Conservation (phyloP, 2,797 vertebrate species). For the Sebastes wilsoni region DNA sequence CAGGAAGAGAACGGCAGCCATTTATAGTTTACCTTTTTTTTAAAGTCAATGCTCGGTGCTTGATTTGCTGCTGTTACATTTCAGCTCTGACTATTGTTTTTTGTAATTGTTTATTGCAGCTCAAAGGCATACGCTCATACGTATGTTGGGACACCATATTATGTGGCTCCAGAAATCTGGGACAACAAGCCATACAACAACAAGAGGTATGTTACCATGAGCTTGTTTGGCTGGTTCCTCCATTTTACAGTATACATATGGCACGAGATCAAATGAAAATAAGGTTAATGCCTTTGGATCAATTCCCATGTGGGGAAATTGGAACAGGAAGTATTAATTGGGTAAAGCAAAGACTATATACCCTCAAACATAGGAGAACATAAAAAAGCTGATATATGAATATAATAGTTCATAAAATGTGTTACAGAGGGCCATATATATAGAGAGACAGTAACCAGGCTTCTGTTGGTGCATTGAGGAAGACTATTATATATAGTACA, state of each 20-base stretch:
- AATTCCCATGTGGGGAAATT: neutral
- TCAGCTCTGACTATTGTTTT: neutral
- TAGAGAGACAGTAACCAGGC: neutral
- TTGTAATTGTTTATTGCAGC: conserved; percentile 67
- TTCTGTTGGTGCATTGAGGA: neutral
- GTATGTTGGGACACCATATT: conserved; percentile 95
- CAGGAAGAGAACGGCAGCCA: neutral
- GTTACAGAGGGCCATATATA: neutral
- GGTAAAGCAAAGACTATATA: neutral
- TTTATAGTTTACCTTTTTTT: neutral
- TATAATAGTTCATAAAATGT: neutral
- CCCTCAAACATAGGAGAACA: neutral
- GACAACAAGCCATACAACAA: conserved; percentile 95
- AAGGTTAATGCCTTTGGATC: neutral
- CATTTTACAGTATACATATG: neutral
- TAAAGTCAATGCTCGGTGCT: neutral
- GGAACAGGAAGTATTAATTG: neutral
- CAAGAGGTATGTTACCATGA: conserved; percentile 86
- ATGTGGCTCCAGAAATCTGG: conserved; percentile 96
- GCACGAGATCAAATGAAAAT: neutral
- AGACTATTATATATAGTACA: too few relatives aligned
- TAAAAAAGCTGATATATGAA: neutral
- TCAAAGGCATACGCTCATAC: conserved; percentile 86
- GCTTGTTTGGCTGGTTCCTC: neutral
- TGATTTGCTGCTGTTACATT: neutral